Percentiles rank a stretch among this genome's conserved stretches.
Evolutionary conservation across 2,797 vertebrate genomes (phyloP).

Genomic region (Masticophis lateralis): DNA sequence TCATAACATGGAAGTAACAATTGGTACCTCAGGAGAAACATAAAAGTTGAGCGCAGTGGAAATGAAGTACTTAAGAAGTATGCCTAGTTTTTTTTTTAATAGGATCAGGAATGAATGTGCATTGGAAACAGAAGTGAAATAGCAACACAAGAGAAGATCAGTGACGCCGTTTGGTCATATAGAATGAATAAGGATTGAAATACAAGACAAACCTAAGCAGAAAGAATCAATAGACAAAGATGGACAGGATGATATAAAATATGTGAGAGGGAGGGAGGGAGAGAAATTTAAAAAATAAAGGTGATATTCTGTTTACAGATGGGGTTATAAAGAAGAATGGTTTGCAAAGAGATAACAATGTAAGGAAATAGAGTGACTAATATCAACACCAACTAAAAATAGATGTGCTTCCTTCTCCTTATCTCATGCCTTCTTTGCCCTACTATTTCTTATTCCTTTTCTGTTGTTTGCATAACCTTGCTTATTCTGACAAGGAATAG

Average conservation of each 20-base stretch:
- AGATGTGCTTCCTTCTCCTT: not conserved
- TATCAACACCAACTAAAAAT: not conserved
- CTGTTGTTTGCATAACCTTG: not conserved
- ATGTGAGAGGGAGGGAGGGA: not conserved
- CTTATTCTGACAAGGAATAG: not conserved
- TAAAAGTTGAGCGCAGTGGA: not conserved
- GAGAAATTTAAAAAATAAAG: not conserved
- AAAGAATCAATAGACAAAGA: not conserved
- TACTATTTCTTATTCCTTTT: not conserved
- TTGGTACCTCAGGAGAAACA: not conserved
- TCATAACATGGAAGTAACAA: not conserved
- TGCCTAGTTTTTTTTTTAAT: not conserved
- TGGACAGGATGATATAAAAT: not conserved
- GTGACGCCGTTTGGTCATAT: not conserved
- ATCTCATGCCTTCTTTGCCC: not conserved
- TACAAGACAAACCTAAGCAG: not conserved
- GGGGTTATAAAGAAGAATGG: not conserved
- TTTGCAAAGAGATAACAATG: not conserved
- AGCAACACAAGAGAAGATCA: not conserved
- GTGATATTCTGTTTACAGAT: not conserved
- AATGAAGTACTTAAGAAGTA: not conserved
- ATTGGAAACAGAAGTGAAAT: not conserved
- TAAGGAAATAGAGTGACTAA: not conserved
- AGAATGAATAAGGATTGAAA: not conserved
- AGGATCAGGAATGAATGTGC: not conserved